phyloP scores from a whole-genome alignment of 2,888 invertebrate genomes.

The Lithophane leautieri region DNA sequence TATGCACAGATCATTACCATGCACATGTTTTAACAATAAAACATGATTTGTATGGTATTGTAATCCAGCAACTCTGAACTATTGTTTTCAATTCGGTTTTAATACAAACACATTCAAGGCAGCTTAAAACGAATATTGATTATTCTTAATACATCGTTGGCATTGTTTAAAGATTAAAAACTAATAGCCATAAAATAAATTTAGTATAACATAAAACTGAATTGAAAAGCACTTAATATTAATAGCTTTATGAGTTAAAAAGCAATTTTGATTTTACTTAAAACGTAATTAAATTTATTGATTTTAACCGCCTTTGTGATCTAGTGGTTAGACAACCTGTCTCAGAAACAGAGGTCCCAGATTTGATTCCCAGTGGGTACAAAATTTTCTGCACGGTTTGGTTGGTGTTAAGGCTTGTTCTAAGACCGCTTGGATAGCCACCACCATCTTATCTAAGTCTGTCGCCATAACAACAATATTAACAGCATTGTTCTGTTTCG shows the following conservation, averaged over 20 bases:
- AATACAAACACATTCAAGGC: neutral
- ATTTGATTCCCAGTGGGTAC: too few species aligned
- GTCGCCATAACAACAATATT: too few species aligned
- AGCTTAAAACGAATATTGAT: slow-evolving; percentile 20
- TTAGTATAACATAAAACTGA: slow-evolving; percentile 6
- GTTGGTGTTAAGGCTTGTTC: too few species aligned
- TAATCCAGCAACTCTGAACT: neutral
- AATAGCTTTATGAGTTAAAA: slow-evolving; percentile 7
- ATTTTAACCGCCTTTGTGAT: too few species aligned
- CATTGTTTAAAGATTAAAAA: slow-evolving; percentile 11
- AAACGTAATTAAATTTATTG: neutral
- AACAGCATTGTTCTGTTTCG: too few species aligned
- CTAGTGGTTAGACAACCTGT: too few species aligned
- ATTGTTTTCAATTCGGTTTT: slow-evolving; percentile 24
- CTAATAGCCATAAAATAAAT: slow-evolving; percentile 1
- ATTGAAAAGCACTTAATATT: slow-evolving; percentile 17
- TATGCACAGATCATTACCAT: neutral
- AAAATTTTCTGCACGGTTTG: too few species aligned
- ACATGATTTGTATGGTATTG: slow-evolving; percentile 2
- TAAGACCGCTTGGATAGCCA: too few species aligned
- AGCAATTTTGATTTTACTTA: slow-evolving; percentile 20
- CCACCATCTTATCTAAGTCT: too few species aligned
- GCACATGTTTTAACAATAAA: neutral
- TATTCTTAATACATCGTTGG: neutral
- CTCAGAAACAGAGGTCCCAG: too few species aligned